Conservation (phyloP, 1,140 invertebrate species). For the Drosophila leontia region DNA sequence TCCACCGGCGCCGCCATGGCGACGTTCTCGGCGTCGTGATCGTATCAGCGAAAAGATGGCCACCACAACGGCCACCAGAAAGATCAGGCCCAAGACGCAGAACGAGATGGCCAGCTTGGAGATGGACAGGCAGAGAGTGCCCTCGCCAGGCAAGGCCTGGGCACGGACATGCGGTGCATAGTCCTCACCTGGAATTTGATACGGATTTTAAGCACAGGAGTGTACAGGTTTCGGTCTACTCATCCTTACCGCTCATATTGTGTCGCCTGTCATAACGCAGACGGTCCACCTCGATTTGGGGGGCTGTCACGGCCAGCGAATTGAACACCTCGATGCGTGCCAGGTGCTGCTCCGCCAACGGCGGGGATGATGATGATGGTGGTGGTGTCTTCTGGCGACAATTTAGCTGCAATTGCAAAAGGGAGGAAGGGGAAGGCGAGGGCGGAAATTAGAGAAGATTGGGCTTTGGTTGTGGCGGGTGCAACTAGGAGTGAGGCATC, state of each 20-base stretch:
- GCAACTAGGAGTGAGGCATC: slow-evolving; percentile 25
- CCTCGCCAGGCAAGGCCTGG: slow-evolving; percentile 59
- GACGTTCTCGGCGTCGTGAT: slow-evolving; percentile 84
- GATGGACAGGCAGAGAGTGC: slow-evolving; percentile 88
- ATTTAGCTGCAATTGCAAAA: slow-evolving; percentile 75
- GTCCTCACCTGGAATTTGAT: slow-evolving; percentile 69
- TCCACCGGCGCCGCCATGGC: slow-evolving; percentile 23
- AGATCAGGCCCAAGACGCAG: slow-evolving; percentile 88
- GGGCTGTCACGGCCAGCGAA: slow-evolving; percentile 91
- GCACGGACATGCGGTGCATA: slow-evolving; percentile 67
- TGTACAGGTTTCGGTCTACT: background rate
- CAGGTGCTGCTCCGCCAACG: slow-evolving; percentile 83
- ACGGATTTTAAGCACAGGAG: background rate
- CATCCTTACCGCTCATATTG: slow-evolving; percentile 78
- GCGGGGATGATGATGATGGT: slow-evolving; percentile 5
- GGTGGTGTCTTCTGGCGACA: slow-evolving; percentile 68
- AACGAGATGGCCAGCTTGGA: slow-evolving; percentile 90
- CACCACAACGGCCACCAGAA: slow-evolving; percentile 88
- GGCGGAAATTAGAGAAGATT: slow-evolving; percentile 1
- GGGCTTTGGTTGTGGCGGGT: background rate
- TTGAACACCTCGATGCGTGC: slow-evolving; percentile 91
- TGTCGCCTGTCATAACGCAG: slow-evolving; percentile 78
- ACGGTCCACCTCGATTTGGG: slow-evolving; percentile 89
- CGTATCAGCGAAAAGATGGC: slow-evolving; percentile 88
- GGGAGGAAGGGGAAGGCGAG: background rate